A percentile compares a stretch with the other conserved stretches of the same genome.
Conservation (phyloP, 2,797 vertebrate genomes). For the Notoglanidium macrostoma region DNA sequence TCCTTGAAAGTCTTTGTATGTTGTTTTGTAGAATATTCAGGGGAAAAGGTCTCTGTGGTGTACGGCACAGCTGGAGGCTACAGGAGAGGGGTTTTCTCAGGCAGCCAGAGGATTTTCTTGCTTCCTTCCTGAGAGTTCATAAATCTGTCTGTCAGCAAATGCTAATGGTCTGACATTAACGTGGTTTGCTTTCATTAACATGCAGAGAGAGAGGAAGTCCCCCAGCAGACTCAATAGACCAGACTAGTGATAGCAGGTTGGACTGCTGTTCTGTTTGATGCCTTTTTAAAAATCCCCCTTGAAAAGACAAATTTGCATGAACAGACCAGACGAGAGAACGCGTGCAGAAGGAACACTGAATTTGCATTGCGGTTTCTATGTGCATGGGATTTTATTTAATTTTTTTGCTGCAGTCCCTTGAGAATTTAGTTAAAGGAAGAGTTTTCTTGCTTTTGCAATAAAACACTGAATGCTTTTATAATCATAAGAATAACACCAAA, state of each 20-base stretch:
- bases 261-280: not conserved
- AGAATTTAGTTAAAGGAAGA: constrained; percentile 6
- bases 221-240: not conserved
- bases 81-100: constrained; percentile 22
- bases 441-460: not conserved
- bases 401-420: not conserved
- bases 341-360: not conserved
- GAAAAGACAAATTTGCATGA: not conserved
- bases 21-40: not conserved
- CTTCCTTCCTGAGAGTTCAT: constrained; percentile 79
- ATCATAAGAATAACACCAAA: not conserved
- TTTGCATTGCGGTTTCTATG: not conserved
- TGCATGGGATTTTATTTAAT: not conserved
- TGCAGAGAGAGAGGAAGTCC: constrained; percentile 26
- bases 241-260: not conserved
- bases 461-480: not conserved
- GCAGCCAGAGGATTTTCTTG: constrained; percentile 63
- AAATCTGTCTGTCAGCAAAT: constrained; percentile 74
- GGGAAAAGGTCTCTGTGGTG: not conserved
- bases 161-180: constrained; percentile 74
- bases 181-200: constrained; percentile 67
- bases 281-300: not conserved
- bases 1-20: not conserved
- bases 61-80: constrained; percentile 9
- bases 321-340: not conserved